These are phyloP conservation scores for Glaucidium brasilianum DNA, from an alignment of 2,113 vertebrate species.

Conservation along the genomic window DNA sequence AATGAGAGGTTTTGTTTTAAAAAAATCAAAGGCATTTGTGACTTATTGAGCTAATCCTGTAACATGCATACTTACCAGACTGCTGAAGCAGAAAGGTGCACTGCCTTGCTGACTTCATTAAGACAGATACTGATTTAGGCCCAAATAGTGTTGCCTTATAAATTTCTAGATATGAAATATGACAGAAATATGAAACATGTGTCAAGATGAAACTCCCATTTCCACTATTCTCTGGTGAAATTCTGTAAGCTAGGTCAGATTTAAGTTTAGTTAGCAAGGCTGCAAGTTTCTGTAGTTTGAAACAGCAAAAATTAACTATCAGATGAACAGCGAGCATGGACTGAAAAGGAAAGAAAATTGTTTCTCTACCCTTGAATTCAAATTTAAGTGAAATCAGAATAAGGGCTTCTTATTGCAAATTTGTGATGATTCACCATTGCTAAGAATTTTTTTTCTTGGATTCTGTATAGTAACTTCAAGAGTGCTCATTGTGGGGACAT, in stretches of 20 bases:
- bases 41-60: neutral
- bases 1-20: neutral
- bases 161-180: conserved; percentile 23
- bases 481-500: neutral
- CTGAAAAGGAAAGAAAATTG: neutral
- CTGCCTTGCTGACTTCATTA: neutral
- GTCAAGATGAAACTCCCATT: conserved; percentile 36
- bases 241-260: conserved; percentile 14
- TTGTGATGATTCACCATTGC: conserved; percentile 15
- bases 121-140: neutral
- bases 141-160: neutral
- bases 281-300: conserved; percentile 39
- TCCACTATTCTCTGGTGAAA: conserved; percentile 22
- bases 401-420: neutral
- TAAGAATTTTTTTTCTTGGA: conserved; percentile 52
- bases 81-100: neutral
- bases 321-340: neutral
- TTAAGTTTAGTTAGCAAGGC: conserved; percentile 5
- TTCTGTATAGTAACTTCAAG: conserved; percentile 29
- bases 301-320: conserved; percentile 24
- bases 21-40: neutral
- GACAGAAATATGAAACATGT: neutral
- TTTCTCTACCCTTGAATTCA: neutral
- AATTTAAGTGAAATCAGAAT: conserved; percentile 26
- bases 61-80: neutral